These are phyloP conservation scores for Labeo rohita DNA, from an alignment of 2,113 vertebrate genomes.

Conservation along the genomic window DNA sequence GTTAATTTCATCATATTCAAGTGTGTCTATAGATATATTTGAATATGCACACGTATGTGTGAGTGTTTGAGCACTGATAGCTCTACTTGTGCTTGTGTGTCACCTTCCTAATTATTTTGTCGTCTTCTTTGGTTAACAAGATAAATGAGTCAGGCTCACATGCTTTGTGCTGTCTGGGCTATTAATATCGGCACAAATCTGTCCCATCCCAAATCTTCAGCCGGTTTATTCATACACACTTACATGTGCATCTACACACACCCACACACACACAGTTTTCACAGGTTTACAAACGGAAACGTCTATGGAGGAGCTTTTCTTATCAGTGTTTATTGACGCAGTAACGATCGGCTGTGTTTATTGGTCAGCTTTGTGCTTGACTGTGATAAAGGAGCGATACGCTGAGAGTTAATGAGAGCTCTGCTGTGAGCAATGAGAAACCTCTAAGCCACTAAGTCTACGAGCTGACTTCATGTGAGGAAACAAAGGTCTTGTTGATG, in stretches of 20 bases:
- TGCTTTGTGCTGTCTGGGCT: conserved; percentile 59
- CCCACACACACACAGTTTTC: conserved; percentile 14
- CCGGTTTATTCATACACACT: neutral
- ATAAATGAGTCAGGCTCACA: conserved; percentile 69
- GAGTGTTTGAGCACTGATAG: conserved; percentile 6
- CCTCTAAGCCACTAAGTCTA: conserved; percentile 46
- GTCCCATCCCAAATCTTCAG: conserved; percentile 11
- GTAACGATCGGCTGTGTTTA: conserved; percentile 51
- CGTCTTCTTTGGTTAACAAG: conserved; percentile 65
- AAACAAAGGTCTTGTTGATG: conserved; percentile 17
- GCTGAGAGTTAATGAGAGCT: conserved; percentile 62
- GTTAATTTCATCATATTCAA: neutral
- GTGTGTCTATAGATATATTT: neutral
- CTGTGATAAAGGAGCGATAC: conserved; percentile 26
- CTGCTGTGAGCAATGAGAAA: conserved; percentile 46
- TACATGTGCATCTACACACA: conserved; percentile 14
- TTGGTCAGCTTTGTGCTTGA: conserved; percentile 52
- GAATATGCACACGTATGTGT: conserved; percentile 21
- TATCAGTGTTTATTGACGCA: conserved; percentile 37
- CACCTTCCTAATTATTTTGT: conserved; percentile 70
- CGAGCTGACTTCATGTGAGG: neutral
- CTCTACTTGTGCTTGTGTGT: conserved; percentile 60
- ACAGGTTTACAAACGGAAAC: conserved; percentile 31
- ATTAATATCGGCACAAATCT: conserved; percentile 66
- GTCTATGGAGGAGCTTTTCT: conserved; percentile 19